A percentile compares a stretch with the other conserved stretches of the same genome.
These are phyloP conservation scores for Tapirus indicus DNA, from an alignment of 2,797 vertebrate species.

Conservation along the genomic window DNA sequence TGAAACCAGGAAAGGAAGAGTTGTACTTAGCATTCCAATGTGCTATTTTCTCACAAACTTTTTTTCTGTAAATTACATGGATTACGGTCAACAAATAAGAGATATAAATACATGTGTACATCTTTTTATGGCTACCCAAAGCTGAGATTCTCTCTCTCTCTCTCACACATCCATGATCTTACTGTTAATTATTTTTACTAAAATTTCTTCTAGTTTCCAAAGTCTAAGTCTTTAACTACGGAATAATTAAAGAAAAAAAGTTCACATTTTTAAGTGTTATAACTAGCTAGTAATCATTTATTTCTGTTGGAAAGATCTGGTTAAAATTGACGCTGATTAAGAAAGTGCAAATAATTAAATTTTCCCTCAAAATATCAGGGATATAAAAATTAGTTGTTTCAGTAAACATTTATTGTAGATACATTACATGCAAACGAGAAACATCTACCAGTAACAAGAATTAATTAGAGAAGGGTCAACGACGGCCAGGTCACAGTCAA, in stretches of 20 bases:
- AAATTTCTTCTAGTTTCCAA: not conserved
- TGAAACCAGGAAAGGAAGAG: not conserved
- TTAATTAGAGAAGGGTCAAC: not conserved
- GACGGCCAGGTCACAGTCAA: not conserved
- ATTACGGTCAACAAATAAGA: not conserved
- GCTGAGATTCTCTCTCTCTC: not conserved
- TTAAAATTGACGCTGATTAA: conserved; percentile 12
- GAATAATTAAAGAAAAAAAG: not conserved
- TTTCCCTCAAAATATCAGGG: not conserved
- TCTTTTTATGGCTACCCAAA: not conserved
- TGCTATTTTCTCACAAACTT: not conserved
- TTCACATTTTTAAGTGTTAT: conserved; percentile 30
- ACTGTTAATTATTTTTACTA: conserved; percentile 32
- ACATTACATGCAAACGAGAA: not conserved
- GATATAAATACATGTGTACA: not conserved
- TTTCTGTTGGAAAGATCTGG: not conserved
- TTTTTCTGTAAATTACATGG: not conserved
- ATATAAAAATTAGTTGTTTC: not conserved
- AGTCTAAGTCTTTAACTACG: not conserved
- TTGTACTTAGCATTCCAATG: not conserved
- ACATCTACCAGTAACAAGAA: not conserved
- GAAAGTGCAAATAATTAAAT: not conserved
- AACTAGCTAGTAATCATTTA: not conserved
- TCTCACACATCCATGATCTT: not conserved
- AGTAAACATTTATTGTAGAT: not conserved